A percentile compares a stretch with the other conserved stretches of the same genome.
Evolutionary conservation across 1,140 invertebrate genomes (phyloP).

Genomic region (Zeugodacus cucurbitae): DNA sequence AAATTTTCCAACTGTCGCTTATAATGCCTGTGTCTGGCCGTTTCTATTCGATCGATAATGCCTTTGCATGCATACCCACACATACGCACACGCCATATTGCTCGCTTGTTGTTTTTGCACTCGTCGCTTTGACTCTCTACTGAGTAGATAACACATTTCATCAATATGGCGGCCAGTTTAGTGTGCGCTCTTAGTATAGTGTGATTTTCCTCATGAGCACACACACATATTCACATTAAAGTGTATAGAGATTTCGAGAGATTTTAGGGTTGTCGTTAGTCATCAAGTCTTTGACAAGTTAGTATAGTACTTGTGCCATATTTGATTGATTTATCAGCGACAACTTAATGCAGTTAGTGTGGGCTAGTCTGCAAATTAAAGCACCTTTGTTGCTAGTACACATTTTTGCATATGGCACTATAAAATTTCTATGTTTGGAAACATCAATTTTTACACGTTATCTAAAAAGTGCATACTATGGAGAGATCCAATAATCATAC

Average conservation of each 20-base stretch:
- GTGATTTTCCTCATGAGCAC: not conserved
- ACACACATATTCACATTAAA: not conserved
- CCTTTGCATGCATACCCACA: constrained; percentile 27
- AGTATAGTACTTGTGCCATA: not conserved
- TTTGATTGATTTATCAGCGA: not conserved
- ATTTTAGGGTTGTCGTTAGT: constrained; percentile 44
- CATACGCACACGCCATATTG: constrained; percentile 23
- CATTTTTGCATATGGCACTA: too few species aligned
- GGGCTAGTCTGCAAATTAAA: not conserved
- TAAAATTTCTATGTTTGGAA: too few species aligned
- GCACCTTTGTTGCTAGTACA: not conserved
- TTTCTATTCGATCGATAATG: constrained; percentile 57
- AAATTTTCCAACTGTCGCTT: constrained; percentile 59
- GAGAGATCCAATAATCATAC: too few species aligned
- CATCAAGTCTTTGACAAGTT: not conserved
- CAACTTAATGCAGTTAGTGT: not conserved
- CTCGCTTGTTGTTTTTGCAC: constrained; percentile 55
- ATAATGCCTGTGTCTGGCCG: constrained; percentile 56
- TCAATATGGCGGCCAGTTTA: constrained; percentile 56
- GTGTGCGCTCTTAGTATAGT: not conserved
- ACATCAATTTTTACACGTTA: too few species aligned
- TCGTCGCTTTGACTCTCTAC: constrained; percentile 51
- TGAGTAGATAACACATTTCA: constrained; percentile 54
- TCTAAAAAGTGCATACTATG: too few species aligned
- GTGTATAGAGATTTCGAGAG: constrained; percentile 1